Evolutionary conservation across 2,113 vertebrate genomes (phyloP).

Genomic region (Desmodus rotundus): DNA sequence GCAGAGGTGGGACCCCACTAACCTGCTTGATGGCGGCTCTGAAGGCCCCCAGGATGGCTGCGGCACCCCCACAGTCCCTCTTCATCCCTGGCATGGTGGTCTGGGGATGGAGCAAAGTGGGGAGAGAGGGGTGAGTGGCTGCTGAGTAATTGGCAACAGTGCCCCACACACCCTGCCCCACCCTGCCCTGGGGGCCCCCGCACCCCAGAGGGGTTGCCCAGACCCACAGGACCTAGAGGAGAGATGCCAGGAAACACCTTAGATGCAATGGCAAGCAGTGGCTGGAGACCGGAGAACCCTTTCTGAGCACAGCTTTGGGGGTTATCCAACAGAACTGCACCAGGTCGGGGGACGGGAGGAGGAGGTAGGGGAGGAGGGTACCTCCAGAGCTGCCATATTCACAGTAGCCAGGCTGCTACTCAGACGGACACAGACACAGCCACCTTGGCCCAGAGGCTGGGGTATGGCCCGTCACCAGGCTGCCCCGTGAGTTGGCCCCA

Average conservation of each 20-base stretch:
- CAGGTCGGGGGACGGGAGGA: not conserved
- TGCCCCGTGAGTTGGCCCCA: not conserved
- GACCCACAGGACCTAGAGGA: accelerated
- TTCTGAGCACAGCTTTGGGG: not conserved
- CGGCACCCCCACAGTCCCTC: conserved; percentile 96
- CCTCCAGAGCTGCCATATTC: accelerated
- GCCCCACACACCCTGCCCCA: not conserved
- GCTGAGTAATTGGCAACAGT: too few relatives aligned
- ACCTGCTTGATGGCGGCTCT: conserved; percentile 95
- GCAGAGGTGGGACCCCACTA: not conserved
- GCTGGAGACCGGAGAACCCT: accelerated
- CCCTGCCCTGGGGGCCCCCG: not conserved
- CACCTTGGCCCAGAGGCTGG: not conserved
- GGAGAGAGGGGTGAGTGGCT: not conserved
- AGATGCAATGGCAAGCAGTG: not conserved
- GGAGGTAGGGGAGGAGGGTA: not conserved
- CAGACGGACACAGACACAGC: too few relatives aligned
- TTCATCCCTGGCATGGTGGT: conserved; percentile 99
- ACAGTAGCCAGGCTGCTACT: not conserved
- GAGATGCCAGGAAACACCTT: not conserved
- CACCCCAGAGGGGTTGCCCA: not conserved
- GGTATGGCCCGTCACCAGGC: accelerated
- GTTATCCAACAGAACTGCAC: not conserved
- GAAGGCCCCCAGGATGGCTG: conserved; percentile 95
- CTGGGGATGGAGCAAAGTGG: conserved; percentile 74